A percentile compares a stretch with the other conserved stretches of the same genome.
phyloP scores from a whole-genome alignment of 2,888 invertebrate species.

The Trachelus troglodyta region DNA sequence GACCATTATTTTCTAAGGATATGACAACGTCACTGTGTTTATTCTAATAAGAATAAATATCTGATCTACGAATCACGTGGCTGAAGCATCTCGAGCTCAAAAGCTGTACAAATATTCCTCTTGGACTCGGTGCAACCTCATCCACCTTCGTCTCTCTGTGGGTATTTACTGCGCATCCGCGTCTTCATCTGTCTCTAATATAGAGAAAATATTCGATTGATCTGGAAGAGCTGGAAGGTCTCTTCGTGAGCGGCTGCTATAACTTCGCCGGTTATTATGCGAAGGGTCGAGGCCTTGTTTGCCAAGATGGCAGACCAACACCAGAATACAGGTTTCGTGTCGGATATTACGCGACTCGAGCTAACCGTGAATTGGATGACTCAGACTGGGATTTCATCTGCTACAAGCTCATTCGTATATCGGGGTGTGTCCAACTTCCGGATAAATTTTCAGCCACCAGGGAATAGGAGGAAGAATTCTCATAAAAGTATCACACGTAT shows the following conservation, averaged over 20 bases:
- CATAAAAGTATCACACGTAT: neutral
- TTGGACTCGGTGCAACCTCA: neutral
- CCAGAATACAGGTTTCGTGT: slow-evolving; percentile 42
- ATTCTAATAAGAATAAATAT: neutral
- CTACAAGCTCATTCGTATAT: neutral
- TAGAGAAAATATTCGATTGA: neutral
- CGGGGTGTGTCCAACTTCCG: neutral
- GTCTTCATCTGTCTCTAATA: neutral
- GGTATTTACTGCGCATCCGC: neutral
- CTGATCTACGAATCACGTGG: neutral
- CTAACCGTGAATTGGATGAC: slow-evolving; percentile 37
- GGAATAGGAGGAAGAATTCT: neutral
- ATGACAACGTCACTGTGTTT: neutral
- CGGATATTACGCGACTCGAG: slow-evolving; percentile 39
- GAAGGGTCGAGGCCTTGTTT: slow-evolving; percentile 7
- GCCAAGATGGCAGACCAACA: slow-evolving; percentile 4
- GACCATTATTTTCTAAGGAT: neutral
- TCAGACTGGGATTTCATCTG: slow-evolving; percentile 3
- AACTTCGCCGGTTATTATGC: slow-evolving; percentile 4
- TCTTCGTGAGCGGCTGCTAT: neutral
- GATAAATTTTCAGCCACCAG: neutral
- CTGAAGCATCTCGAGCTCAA: neutral
- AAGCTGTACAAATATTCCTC: neutral
- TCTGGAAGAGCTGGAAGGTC: neutral
- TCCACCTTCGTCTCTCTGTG: neutral